Percentiles rank a stretch among this genome's conserved stretches.
Evolutionary conservation across 2,797 vertebrate species (phyloP).

Genomic region (Hydrolagus colliei): DNA sequence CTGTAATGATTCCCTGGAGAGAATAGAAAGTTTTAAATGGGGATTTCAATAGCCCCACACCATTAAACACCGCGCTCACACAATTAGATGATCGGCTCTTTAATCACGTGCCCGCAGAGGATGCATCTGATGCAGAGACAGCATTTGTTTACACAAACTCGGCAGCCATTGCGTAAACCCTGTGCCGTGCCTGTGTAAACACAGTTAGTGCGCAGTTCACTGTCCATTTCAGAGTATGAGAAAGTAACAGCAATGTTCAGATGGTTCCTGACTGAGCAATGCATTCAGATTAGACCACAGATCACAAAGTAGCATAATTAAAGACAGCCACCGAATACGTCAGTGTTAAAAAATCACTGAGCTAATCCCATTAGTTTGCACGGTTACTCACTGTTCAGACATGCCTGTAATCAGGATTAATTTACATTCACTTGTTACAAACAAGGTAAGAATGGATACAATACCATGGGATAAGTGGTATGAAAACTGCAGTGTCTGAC

Average conservation of each 20-base stretch:
- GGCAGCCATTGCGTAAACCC: background rate
- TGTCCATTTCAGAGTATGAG: background rate
- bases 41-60: background rate
- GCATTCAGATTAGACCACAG: background rate
- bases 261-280: background rate
- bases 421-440: background rate
- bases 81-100: background rate
- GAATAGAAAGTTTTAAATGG: background rate
- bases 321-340: background rate
- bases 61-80: background rate
- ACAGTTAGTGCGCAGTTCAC: background rate
- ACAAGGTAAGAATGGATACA: background rate
- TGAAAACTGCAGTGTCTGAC: background rate
- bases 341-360: background rate
- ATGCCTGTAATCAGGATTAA: background rate
- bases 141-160: background rate
- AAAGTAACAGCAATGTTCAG: background rate
- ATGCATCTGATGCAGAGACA: background rate
- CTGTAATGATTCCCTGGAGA: background rate
- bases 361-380: background rate
- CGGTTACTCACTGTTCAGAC: background rate
- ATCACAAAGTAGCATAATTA: background rate
- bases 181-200: background rate
- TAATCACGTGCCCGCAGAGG: background rate
- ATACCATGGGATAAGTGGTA: background rate